Evolutionary conservation across 2,113 vertebrate species (phyloP).

Genomic region (Megaleporinus macrocephalus): DNA sequence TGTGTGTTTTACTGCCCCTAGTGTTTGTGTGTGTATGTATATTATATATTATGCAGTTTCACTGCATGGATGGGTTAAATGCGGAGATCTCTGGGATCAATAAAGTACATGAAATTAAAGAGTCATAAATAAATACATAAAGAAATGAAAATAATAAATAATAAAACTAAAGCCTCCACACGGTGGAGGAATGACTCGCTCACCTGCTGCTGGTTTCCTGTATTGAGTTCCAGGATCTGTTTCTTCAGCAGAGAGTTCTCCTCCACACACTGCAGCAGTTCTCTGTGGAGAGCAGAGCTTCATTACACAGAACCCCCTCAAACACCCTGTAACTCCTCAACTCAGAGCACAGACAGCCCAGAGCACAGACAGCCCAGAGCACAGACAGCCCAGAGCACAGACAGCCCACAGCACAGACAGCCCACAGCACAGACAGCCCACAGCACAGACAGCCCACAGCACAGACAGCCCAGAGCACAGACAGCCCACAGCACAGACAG

Average conservation of each 20-base stretch:
- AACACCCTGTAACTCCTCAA: not conserved
- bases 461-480: too few species aligned
- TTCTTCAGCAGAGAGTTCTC: slow-evolving; percentile 82
- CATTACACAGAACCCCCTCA: not conserved
- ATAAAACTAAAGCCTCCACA: not conserved
- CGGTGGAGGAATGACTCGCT: not conserved
- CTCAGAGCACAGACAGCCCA: not conserved
- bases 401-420: not conserved
- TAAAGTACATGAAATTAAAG: too few species aligned
- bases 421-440: not conserved
- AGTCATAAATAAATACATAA: not conserved
- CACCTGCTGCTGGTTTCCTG: slow-evolving; percentile 85
- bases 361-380: not conserved
- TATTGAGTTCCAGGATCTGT: slow-evolving; percentile 76
- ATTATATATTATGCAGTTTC: too few species aligned
- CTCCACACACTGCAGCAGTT: slow-evolving; percentile 82
- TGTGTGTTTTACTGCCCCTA: too few species aligned
- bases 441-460: not conserved
- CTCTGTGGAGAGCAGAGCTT: slow-evolving; percentile 69
- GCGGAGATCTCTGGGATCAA: too few species aligned
- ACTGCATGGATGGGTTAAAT: too few species aligned
- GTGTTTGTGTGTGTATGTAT: too few species aligned
- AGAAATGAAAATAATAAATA: not conserved
- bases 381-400: too few species aligned
- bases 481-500: not conserved